Base-by-base conservation (phyloP, 2,797 vertebrate genomes). In the Enteromius mattozi region DNA sequence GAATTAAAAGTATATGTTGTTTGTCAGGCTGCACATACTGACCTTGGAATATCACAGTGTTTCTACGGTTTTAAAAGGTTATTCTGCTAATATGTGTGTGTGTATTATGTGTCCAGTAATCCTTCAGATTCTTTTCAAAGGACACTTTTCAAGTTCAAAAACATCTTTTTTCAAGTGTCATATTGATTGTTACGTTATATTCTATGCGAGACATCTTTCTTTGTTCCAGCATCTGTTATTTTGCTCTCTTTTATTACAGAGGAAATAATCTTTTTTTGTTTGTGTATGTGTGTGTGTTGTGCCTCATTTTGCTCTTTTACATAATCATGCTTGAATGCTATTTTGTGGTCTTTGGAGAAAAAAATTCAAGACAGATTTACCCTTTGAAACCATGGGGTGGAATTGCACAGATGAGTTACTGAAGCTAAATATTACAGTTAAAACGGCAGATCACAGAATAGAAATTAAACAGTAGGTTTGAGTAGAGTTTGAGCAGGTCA, bases 1-100 rank as follows among this genome's bases (percentile, higher is more conserved):
- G 59, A 75, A 83, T 21, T 66, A 75, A 83, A 83, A 75, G 4
- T 13, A 75, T 76, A 19, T 42, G 81, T 17, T 66, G 30, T 83
- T 74, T 76, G 59, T 33, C 45, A 42, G 61, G 65, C 3, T 27
- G 5, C 21, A 49, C 30, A 66, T 19, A 21, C 45, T 40, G n/a
- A 83, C 61, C 72, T 56, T 76, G 71, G 14, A 76, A 6, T 21
- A 47, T 49, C 40, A 42, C 47, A 24, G 21, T 21, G 9, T 83
- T 47, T 54, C 59, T 17, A 42, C 3, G 24, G 45, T 54, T 83
- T 83, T 68, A 51, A 66, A 83, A 68, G 5, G 30, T 27, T 54
- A 17, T 82, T 51, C 14, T 51, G 45, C n/a, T 75, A 37, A 40
- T 76, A 30, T 76, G 33, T 27, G 17, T 4, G 71, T 30, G 14